Percentiles rank a stretch among this genome's conserved stretches.
phyloP scores from a whole-genome alignment of 2,113 vertebrate genomes.

The Limanda limanda region DNA sequence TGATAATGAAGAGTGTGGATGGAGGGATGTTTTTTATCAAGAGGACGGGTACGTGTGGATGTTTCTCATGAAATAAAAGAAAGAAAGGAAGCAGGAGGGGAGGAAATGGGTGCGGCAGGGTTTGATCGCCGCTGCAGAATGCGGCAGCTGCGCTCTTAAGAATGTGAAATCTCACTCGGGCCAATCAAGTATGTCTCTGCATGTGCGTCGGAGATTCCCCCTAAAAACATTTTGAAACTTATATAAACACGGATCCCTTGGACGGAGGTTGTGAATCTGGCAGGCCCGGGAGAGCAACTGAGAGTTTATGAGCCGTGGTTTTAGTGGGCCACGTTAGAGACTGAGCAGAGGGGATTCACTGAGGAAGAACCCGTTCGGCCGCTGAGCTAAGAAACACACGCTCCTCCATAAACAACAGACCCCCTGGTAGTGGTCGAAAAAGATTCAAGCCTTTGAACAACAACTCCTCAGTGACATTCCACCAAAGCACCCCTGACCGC shows the following conservation, averaged over 20 bases:
- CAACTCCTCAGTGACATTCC: conserved; percentile 56
- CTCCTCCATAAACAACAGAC: conserved; percentile 73
- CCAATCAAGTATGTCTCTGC: conserved; percentile 58
- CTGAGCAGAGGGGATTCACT: conserved; percentile 39
- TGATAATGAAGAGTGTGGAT: conserved; percentile 24
- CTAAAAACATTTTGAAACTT: conserved; percentile 15
- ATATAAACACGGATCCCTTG: conserved; percentile 54
- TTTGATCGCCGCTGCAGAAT: conserved; percentile 54
- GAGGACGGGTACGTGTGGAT: conserved; percentile 30
- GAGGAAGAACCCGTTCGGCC: conserved; percentile 54
- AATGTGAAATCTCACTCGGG: conserved; percentile 53
- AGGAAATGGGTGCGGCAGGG: conserved; percentile 41
- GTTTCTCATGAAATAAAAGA: conserved; percentile 47
- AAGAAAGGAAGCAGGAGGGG: conserved; percentile 41
- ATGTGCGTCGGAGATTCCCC: conserved; percentile 46
- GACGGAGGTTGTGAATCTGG: conserved; percentile 48
- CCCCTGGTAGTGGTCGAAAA: conserved; percentile 48
- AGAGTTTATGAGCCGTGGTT: conserved; percentile 59
- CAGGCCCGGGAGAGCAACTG: conserved; percentile 49
- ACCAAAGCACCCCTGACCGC: conserved; percentile 55
- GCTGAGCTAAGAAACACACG: conserved; percentile 72
- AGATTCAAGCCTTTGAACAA: conserved; percentile 42
- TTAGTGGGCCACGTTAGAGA: conserved; percentile 47
- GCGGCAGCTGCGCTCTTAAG: conserved; percentile 38
- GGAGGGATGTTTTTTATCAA: conserved; percentile 46